A percentile compares a stretch with the other conserved stretches of the same genome.
Evolutionary conservation across 2,113 vertebrate genomes (phyloP).

Genomic region (Eudorcas thomsonii): DNA sequence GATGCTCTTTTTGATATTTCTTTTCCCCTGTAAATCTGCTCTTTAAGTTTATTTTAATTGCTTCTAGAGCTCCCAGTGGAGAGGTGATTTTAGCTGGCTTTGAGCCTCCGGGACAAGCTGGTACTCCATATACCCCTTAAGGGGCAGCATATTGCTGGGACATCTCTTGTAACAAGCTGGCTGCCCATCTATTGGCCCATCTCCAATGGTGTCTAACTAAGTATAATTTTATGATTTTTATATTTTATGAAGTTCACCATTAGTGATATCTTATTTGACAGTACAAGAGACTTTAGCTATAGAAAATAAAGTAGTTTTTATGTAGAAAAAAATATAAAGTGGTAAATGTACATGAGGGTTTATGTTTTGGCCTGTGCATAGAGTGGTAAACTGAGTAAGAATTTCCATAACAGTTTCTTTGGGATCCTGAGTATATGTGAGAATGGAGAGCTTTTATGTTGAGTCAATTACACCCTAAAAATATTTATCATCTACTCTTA

Average conservation of each 20-base stretch:
- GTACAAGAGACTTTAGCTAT: background rate
- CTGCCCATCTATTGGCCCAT: background rate
- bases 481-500: background rate
- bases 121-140: rapidly evolving
- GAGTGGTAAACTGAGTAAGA: background rate
- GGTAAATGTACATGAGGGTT: background rate
- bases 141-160: background rate
- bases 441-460: background rate
- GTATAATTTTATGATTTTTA: background rate
- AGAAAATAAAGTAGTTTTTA: background rate
- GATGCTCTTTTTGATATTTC: background rate
- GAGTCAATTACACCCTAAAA: background rate
- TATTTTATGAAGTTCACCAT: background rate
- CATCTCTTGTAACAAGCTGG: too few relatives aligned
- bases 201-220: background rate
- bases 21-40: background rate
- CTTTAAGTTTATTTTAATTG: background rate
- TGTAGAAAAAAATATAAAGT: background rate
- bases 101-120: background rate
- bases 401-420: background rate
- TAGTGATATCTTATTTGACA: background rate
- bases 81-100: background rate
- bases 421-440: background rate
- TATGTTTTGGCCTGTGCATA: background rate
- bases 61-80: background rate